Percentiles rank a stretch among this genome's conserved stretches.
Conservation (phyloP, 2,797 vertebrate species). For the Botia kubotai region DNA sequence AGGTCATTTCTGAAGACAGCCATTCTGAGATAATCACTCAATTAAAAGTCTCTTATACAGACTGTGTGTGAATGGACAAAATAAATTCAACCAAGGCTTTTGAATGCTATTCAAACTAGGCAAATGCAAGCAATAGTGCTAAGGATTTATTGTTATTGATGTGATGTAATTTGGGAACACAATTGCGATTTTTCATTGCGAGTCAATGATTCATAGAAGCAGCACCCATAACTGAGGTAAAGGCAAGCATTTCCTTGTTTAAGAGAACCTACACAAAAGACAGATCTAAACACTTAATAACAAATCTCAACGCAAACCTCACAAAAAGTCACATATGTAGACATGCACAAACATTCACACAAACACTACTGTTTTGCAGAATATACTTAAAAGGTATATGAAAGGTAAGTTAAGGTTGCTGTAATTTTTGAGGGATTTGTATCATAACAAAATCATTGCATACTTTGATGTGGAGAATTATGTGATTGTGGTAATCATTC, state of each 20-base stretch:
- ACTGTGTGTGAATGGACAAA: neutral
- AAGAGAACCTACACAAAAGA: neutral
- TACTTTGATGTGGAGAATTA: no score
- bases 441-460: no score
- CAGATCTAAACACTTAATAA: neutral
- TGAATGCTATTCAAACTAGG: neutral
- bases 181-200: neutral
- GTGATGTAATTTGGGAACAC: neutral
- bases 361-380: no score
- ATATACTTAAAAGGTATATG: no score
- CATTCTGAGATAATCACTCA: neutral
- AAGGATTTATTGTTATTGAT: neutral
- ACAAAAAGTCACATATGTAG: no score
- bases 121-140: neutral
- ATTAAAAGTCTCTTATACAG: slow-evolving; percentile 8
- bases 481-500: no score
- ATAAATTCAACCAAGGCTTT: neutral
- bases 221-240: neutral
- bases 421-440: no score
- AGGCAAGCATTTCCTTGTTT: neutral
- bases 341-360: no score
- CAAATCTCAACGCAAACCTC: neutral
- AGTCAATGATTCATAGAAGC: neutral
- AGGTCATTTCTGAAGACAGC: slow-evolving; percentile 2
- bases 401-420: no score